Percentiles rank a stretch among this genome's conserved stretches.
These are phyloP conservation scores for Echinometra lucunter DNA, from an alignment of 53 echinoderm and acorn worm species.

Conservation along the genomic window DNA sequence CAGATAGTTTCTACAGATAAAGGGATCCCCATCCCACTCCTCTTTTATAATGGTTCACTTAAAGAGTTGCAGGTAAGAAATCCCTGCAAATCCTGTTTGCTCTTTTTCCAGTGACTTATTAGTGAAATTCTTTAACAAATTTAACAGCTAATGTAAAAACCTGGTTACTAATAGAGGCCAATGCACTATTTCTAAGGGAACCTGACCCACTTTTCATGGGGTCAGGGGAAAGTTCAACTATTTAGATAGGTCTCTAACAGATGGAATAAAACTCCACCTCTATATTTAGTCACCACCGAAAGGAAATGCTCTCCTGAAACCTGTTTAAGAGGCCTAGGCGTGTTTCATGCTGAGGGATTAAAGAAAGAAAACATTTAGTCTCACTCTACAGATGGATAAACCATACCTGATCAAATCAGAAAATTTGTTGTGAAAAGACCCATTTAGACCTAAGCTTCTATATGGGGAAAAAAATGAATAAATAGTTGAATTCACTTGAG, in stretches of 20 bases:
- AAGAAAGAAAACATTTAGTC: not conserved
- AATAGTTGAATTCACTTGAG: too few relatives aligned
- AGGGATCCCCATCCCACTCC: too few relatives aligned
- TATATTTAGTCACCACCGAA: not conserved
- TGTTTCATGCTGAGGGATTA: not conserved
- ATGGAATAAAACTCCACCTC: not conserved
- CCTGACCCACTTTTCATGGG: not conserved
- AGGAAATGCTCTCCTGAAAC: not conserved
- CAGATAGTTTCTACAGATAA: too few relatives aligned
- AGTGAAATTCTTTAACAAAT: not conserved
- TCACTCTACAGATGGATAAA: too few relatives aligned
- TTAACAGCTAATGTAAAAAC: not conserved
- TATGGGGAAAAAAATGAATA: too few relatives aligned
- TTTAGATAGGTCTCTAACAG: not conserved
- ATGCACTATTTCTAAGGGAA: not conserved
- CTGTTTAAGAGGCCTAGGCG: not conserved
- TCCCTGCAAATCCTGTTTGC: too few relatives aligned
- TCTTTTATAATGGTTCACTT: too few relatives aligned
- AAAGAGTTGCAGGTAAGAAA: too few relatives aligned
- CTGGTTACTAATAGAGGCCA: not conserved
- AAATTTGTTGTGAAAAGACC: too few relatives aligned
- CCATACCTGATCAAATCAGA: too few relatives aligned
- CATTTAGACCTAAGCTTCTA: too few relatives aligned
- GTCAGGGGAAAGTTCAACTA: not conserved
- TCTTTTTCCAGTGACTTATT: too few relatives aligned